These are phyloP conservation scores for Calameuta idolon DNA, from an alignment of 2,888 invertebrate genomes.

Conservation along the genomic window DNA sequence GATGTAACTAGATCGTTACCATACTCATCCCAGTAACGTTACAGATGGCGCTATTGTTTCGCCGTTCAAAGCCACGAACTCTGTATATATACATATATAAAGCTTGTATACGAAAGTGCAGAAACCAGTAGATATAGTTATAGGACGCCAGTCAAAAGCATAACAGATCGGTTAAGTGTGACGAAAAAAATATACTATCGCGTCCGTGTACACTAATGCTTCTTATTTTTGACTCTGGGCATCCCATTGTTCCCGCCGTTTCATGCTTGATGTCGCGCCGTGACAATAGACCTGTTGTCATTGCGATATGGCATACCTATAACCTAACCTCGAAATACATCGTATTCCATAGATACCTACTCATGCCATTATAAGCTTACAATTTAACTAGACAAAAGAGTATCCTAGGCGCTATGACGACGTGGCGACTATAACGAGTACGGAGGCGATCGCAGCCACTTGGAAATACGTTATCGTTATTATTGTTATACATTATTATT, in stretches of 20 bases:
- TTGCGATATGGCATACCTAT: background rate
- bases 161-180: background rate
- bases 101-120: background rate
- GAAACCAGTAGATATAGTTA: background rate
- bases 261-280: slow-evolving; percentile 43
- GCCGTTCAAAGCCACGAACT: background rate
- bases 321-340: background rate
- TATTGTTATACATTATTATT: background rate
- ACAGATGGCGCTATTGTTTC: background rate
- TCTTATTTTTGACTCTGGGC: background rate
- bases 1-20: background rate
- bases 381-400: background rate
- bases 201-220: background rate
- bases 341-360: background rate
- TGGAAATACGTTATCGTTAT: background rate
- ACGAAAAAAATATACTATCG: background rate
- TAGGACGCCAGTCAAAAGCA: background rate
- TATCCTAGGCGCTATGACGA: background rate
- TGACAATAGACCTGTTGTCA: background rate
- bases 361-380: background rate
- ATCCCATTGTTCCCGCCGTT: slow-evolving; percentile 49
- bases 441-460: background rate
- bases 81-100: background rate
- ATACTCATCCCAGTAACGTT: background rate
- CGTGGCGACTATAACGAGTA: background rate